These are phyloP conservation scores for Uromys caudimaculatus DNA, from an alignment of 2,797 vertebrate species.

Conservation along the genomic window DNA sequence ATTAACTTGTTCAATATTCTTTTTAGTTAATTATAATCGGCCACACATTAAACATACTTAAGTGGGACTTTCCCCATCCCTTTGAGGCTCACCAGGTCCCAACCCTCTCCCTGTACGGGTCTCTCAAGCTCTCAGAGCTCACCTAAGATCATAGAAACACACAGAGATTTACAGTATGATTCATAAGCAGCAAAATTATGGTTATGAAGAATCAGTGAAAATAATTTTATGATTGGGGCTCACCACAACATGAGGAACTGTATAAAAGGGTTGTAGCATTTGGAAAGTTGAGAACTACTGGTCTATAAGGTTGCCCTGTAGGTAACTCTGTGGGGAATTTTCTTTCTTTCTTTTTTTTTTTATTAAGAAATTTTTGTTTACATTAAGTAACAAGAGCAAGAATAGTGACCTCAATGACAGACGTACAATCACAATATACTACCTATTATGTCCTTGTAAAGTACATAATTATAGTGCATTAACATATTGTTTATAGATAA, in stretches of 20 bases:
- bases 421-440: not conserved
- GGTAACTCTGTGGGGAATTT: not conserved
- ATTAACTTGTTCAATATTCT: not conserved
- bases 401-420: not conserved
- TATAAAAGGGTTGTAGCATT: not conserved
- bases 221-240: not conserved
- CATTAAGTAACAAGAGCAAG: conserved; percentile 47
- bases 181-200: not conserved
- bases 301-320: not conserved
- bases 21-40: not conserved
- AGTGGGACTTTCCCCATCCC: not conserved
- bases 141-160: not conserved
- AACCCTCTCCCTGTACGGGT: not conserved
- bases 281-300: not conserved
- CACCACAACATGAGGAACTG: not conserved
- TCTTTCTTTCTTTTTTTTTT: not conserved
- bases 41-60: not conserved
- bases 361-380: conserved; percentile 16
- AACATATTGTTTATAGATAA: not conserved
- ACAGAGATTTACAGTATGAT: not conserved
- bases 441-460: not conserved
- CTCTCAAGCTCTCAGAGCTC: not conserved
- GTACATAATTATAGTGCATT: not conserved
- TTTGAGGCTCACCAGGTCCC: not conserved
- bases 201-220: not conserved